These are phyloP conservation scores for Sebastes kiyomatsui DNA, from an alignment of 2,797 vertebrate species.

Conservation along the genomic window DNA sequence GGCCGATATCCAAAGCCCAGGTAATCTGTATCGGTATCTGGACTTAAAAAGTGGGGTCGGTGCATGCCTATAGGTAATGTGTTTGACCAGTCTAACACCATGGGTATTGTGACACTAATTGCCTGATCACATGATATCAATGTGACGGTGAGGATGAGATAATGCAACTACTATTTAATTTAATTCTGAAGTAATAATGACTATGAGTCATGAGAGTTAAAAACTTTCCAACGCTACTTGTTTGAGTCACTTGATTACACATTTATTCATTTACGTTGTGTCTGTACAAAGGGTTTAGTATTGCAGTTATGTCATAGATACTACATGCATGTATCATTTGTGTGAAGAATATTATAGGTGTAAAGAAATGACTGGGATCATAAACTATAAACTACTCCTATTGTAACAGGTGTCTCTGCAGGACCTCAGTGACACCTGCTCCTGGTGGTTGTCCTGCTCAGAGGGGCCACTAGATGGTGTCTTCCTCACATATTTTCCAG, in stretches of 20 bases:
- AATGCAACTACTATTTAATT: neutral
- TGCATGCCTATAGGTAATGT: too few species aligned
- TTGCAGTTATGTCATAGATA: neutral
- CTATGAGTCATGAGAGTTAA: too few species aligned
- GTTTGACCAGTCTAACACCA: conserved; percentile 10
- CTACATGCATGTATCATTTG: neutral
- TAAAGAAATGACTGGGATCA: neutral
- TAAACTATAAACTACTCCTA: neutral
- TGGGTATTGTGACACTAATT: neutral
- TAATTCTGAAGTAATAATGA: too few species aligned
- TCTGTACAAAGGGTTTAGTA: neutral
- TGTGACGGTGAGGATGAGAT: neutral
- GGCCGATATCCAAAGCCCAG: fast-evolving
- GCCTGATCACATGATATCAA: neutral
- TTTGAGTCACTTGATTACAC: neutral
- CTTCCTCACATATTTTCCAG: neutral
- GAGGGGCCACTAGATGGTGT: conserved; percentile 48
- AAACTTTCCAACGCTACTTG: neutral
- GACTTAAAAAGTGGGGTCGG: too few species aligned
- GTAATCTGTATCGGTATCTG: too few species aligned
- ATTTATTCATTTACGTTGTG: neutral
- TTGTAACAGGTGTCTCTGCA: neutral
- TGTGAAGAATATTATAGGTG: neutral
- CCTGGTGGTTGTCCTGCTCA: neutral
- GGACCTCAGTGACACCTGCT: neutral